A percentile compares a stretch with the other conserved stretches of the same genome.
phyloP scores from a whole-genome alignment of 2,797 vertebrate species.

The Parauchenoglanis ngamensis region DNA sequence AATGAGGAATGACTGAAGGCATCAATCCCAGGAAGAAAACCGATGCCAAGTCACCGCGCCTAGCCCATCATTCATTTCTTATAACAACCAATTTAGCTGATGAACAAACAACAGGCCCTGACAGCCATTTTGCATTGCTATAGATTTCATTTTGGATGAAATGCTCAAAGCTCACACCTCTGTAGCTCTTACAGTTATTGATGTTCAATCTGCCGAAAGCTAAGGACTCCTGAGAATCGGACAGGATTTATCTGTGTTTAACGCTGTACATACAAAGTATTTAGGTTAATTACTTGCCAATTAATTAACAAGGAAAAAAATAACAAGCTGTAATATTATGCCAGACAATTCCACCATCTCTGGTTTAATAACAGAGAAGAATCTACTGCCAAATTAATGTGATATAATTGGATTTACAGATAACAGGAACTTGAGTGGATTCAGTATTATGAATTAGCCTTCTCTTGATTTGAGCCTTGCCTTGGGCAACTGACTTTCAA shows the following conservation, averaged over 20 bases:
- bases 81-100: constrained; percentile 67
- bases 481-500: constrained; percentile 15
- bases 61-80: constrained; percentile 67
- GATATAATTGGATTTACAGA: constrained; percentile 36
- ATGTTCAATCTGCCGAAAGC: constrained; percentile 5
- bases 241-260: constrained; percentile 45
- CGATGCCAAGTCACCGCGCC: constrained; percentile 52
- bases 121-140: constrained; percentile 66
- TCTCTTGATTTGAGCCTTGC: constrained; percentile 22
- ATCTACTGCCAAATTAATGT: constrained; percentile 46
- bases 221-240: constrained; percentile 20
- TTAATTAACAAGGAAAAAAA: constrained; percentile 35
- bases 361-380: constrained; percentile 54
- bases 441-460: background rate
- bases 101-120: constrained; percentile 70
- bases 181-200: constrained; percentile 55
- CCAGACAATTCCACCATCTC: constrained; percentile 33
- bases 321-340: constrained; percentile 40
- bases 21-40: constrained; percentile 67
- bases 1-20: constrained; percentile 65
- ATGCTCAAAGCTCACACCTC: constrained; percentile 64
- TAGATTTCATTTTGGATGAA: constrained; percentile 72
- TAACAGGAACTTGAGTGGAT: background rate
- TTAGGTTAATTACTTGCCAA: constrained; percentile 53
- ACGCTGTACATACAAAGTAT: constrained; percentile 46